Percentiles rank a stretch among this genome's conserved stretches.
phyloP scores from a whole-genome alignment of 2,113 vertebrate species.

The Bucco capensis region DNA sequence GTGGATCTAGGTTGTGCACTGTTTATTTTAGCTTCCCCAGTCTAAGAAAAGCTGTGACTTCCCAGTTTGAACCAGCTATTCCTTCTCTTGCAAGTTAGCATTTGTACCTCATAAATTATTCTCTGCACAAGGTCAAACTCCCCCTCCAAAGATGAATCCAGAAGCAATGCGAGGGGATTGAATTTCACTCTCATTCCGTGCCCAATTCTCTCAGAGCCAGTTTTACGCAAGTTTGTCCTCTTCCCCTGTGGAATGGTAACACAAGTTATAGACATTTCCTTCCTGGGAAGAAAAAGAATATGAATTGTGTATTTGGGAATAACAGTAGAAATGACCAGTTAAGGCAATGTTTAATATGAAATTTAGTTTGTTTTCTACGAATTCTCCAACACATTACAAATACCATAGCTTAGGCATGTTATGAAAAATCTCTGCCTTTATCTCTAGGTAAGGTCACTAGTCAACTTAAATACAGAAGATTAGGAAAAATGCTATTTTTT shows the following conservation, averaged over 20 bases:
- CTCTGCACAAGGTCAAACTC: slow-evolving; percentile 97
- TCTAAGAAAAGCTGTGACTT: not conserved
- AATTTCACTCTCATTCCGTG: slow-evolving; percentile 96
- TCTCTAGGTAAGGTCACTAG: not conserved
- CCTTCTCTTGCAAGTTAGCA: not conserved
- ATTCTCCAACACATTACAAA: not conserved
- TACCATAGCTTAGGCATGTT: not conserved
- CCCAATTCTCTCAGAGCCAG: slow-evolving; percentile 87
- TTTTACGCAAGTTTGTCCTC: slow-evolving; percentile 93
- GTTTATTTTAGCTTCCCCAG: not conserved
- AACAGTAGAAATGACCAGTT: not conserved
- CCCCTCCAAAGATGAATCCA: slow-evolving; percentile 96
- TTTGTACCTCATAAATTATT: slow-evolving; percentile 94
- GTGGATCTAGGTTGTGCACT: not conserved
- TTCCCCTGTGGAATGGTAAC: slow-evolving; percentile 80
- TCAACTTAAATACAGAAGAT: not conserved
- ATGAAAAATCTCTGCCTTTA: not conserved
- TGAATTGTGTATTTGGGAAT: not conserved
- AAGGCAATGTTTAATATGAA: not conserved
- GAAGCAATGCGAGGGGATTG: slow-evolving; percentile 91
- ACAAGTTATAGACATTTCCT: not conserved
- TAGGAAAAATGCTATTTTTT: too few species aligned
- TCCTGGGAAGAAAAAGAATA: not conserved
- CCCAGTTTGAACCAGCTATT: not conserved
- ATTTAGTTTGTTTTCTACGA: not conserved